Evolutionary conservation across 2,797 vertebrate genomes (phyloP).

Genomic region (Chiroxiphia lanceolata): DNA sequence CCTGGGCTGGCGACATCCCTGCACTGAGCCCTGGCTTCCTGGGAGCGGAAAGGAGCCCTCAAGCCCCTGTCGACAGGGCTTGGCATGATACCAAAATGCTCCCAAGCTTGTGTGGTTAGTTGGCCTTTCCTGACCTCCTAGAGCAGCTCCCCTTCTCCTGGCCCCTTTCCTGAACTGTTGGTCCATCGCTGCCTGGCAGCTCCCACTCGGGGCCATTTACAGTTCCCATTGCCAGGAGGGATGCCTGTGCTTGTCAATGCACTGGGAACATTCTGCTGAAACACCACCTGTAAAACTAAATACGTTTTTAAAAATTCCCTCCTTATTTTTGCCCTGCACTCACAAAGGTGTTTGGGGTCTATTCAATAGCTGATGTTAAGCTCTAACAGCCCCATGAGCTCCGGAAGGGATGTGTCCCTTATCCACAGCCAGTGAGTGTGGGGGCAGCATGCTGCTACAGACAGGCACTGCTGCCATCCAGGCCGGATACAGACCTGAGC

Average conservation of each 20-base stretch:
- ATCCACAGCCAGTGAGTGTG: rapidly evolving
- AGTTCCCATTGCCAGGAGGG: not conserved
- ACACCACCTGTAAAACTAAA: not conserved
- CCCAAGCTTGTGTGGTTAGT: not conserved
- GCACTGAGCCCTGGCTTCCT: not conserved
- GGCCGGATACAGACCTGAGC: rapidly evolving
- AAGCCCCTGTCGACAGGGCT: rapidly evolving
- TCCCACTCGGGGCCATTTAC: rapidly evolving
- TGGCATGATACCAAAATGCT: not conserved
- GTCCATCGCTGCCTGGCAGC: not conserved
- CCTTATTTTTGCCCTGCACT: not conserved
- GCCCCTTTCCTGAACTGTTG: not conserved
- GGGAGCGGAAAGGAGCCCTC: not conserved
- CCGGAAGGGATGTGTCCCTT: rapidly evolving
- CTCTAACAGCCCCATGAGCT: rapidly evolving
- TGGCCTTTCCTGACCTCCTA: not conserved
- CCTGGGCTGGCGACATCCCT: not conserved
- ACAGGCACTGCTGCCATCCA: not conserved
- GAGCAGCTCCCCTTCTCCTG: not conserved
- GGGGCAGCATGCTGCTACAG: not conserved
- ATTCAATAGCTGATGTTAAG: too few species aligned
- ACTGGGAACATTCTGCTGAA: not conserved
- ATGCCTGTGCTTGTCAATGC: not conserved
- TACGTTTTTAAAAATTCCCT: rapidly evolving
- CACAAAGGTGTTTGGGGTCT: not conserved